A percentile compares a stretch with the other conserved stretches of the same genome.
These are phyloP conservation scores for Rhaphigaster nebulosa DNA, from an alignment of 2,888 invertebrate genomes.

Conservation along the genomic window DNA sequence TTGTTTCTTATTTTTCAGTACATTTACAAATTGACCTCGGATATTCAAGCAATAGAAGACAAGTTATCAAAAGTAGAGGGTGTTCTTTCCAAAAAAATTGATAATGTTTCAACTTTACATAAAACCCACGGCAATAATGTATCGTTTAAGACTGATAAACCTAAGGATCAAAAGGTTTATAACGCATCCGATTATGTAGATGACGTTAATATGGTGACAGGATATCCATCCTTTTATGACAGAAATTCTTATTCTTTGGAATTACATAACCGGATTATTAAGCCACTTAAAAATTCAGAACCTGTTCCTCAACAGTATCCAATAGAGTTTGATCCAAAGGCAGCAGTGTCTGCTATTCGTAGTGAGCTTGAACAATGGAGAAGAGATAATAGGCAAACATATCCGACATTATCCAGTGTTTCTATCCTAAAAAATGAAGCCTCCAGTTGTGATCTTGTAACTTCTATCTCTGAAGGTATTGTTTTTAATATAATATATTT, in stretches of 20 bases:
- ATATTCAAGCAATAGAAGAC: constrained; percentile 51
- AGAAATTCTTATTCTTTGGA: constrained; percentile 32
- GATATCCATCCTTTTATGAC: not conserved
- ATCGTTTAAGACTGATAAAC: not conserved
- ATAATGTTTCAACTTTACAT: not conserved
- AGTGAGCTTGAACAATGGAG: constrained; percentile 49
- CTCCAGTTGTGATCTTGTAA: constrained; percentile 1
- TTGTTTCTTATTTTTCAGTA: constrained; percentile 32
- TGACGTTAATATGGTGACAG: not conserved
- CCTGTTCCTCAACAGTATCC: constrained; percentile 45
- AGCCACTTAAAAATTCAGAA: constrained; percentile 12
- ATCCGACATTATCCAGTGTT: not conserved
- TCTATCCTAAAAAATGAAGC: constrained; percentile 7
- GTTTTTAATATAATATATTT: not conserved
- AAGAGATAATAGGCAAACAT: constrained; percentile 1
- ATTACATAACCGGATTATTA: constrained; percentile 20
- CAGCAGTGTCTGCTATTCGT: constrained; percentile 25
- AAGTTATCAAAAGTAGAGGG: constrained; percentile 51
- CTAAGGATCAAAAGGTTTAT: not conserved
- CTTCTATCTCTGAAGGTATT: constrained; percentile 50
- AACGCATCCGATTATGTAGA: constrained; percentile 43
- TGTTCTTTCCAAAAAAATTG: constrained; percentile 36
- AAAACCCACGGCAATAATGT: not conserved
- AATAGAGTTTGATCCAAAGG: constrained; percentile 47
- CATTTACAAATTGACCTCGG: constrained; percentile 36